Evolutionary conservation across 2,888 invertebrate species (phyloP).

Genomic region (Meliscaeva auricollis): DNA sequence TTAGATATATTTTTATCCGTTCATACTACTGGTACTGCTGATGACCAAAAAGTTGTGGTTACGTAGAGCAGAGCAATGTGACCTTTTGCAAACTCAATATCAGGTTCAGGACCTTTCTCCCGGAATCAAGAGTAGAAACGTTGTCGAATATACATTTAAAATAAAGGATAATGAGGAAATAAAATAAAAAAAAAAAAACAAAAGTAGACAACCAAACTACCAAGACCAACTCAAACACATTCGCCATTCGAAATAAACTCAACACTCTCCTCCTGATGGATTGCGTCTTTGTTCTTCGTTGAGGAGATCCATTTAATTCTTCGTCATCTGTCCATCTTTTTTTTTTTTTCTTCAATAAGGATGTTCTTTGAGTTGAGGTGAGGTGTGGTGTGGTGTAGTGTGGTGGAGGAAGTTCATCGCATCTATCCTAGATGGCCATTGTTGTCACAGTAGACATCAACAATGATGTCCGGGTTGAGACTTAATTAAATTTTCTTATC

Average conservation of each 20-base stretch:
- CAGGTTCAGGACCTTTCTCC: constrained; percentile 9
- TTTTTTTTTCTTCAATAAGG: too few relatives aligned
- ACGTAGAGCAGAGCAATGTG: not conserved
- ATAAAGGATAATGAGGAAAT: constrained; percentile 58
- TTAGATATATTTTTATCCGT: constrained; percentile 23
- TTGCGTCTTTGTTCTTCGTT: constrained; percentile 34
- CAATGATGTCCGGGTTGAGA: constrained; percentile 75
- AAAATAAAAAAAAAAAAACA: constrained; percentile 13
- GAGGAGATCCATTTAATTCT: constrained; percentile 67
- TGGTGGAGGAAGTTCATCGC: constrained; percentile 16
- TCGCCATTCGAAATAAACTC: constrained; percentile 60
- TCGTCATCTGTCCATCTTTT: constrained; percentile 74
- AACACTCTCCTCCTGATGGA: constrained; percentile 38
- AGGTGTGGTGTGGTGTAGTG: too few relatives aligned
- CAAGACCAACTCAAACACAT: constrained; percentile 44
- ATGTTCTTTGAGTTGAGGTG: not conserved
- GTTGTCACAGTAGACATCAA: constrained; percentile 75
- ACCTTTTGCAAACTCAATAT: constrained; percentile 13
- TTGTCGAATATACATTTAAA: constrained; percentile 42
- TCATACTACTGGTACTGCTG: too few relatives aligned
- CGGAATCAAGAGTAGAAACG: constrained; percentile 24
- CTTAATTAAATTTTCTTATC: constrained; percentile 76
- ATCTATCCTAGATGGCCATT: constrained; percentile 41
- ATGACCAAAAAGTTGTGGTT: constrained; percentile 53
- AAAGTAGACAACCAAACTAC: constrained; percentile 1